These are phyloP conservation scores for Monodelphis domestica DNA, from an alignment of 2,797 vertebrate genomes.

Conservation along the genomic window DNA sequence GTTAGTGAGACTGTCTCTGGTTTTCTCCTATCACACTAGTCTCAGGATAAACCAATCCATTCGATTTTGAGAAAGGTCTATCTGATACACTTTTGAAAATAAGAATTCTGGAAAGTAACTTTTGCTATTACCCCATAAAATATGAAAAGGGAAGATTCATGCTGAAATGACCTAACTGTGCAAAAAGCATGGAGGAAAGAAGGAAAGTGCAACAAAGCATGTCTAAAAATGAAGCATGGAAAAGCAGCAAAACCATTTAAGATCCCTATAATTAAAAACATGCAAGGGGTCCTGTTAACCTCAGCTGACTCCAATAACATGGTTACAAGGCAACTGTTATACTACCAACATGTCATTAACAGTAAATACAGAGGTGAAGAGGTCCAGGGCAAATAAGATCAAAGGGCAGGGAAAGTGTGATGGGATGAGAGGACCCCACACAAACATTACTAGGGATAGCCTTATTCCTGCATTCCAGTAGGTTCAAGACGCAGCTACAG, in stretches of 20 bases:
- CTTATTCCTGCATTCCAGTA: constrained; percentile 28
- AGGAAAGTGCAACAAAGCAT: constrained; percentile 23
- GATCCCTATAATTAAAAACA: constrained; percentile 47
- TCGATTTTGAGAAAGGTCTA: constrained; percentile 31
- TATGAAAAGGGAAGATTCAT: constrained; percentile 12
- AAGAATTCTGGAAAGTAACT: background rate
- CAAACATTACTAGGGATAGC: background rate
- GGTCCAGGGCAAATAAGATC: constrained; percentile 64
- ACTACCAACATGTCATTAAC: constrained; percentile 20
- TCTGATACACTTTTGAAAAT: constrained; percentile 29
- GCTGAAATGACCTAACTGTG: constrained; percentile 42
- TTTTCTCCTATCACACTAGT: background rate
- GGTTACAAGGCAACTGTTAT: constrained; percentile 31
- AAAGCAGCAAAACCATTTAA: constrained; percentile 44
- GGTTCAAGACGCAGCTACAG: constrained; percentile 36
- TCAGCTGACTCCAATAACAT: constrained; percentile 33
- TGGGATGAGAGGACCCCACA: background rate
- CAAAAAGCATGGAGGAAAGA: background rate
- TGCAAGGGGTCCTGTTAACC: constrained; percentile 50
- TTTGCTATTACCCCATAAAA: background rate
- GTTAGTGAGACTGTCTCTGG: background rate
- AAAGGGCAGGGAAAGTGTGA: constrained; percentile 59
- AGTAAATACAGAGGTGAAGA: constrained; percentile 67
- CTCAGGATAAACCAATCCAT: constrained; percentile 9
- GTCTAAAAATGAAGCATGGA: constrained; percentile 37